A percentile compares a stretch with the other conserved stretches of the same genome.
phyloP scores from a whole-genome alignment of 2,888 invertebrate genomes.

The Panorpa germanica region DNA sequence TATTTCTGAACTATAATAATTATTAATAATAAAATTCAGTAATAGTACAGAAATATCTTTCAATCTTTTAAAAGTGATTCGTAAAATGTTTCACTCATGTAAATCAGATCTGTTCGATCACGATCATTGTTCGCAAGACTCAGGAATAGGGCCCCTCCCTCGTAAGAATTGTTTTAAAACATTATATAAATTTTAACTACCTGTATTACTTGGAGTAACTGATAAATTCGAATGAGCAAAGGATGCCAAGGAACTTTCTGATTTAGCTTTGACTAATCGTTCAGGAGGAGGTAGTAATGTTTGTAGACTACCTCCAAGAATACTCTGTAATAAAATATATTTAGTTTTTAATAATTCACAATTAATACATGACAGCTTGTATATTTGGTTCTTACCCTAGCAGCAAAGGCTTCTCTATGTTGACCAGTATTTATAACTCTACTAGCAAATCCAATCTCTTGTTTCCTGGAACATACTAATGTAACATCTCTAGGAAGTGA shows the following conservation, averaged over 20 bases:
- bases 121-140: too few species aligned
- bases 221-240: slow-evolving; percentile 28
- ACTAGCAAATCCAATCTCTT: slow-evolving; percentile 27
- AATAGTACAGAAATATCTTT: too few species aligned
- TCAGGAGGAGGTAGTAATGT: slow-evolving; percentile 51
- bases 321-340: slow-evolving; percentile 25
- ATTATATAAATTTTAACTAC: too few species aligned
- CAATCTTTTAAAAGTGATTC: too few species aligned
- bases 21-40: too few species aligned
- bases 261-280: slow-evolving; percentile 75
- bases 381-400: slow-evolving; percentile 32
- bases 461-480: slow-evolving; percentile 56
- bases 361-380: neutral
- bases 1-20: too few species aligned
- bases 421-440: slow-evolving; percentile 44
- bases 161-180: too few species aligned
- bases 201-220: slow-evolving; percentile 28
- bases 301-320: slow-evolving; percentile 53
- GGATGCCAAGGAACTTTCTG: slow-evolving; percentile 64
- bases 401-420: slow-evolving; percentile 43
- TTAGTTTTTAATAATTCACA: slow-evolving; percentile 7
- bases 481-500: slow-evolving; percentile 63
- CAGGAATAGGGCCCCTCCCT: too few species aligned
- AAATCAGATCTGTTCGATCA: too few species aligned
- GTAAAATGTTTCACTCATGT: too few species aligned